phyloP scores from a whole-genome alignment of 2,888 invertebrate genomes.

The Hermodice carunculata region DNA sequence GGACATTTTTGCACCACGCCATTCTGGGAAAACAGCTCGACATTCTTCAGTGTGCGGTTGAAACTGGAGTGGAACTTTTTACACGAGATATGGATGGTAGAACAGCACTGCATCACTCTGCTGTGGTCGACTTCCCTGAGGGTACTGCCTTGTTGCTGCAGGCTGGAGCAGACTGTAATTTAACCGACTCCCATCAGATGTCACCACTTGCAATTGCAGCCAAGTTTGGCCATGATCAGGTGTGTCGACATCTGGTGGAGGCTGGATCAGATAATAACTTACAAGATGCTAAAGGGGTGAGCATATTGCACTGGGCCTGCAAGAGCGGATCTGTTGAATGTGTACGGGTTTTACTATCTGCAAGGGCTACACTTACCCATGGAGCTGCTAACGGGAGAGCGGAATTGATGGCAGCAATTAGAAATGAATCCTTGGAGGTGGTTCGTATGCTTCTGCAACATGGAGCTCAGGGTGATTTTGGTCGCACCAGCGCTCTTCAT shows the following conservation, averaged over 20 bases:
- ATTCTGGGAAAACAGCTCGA: not conserved
- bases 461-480: not conserved
- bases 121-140: conserved; percentile 10
- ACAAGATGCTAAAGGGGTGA: not conserved
- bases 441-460: not conserved
- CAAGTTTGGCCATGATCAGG: conserved; percentile 1
- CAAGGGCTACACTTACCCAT: too few species aligned
- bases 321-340: not conserved
- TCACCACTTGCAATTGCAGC: conserved; percentile 15
- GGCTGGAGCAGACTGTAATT: conserved; percentile 1
- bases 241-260: not conserved
- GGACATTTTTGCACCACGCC: conserved; percentile 8
- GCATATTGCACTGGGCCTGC: conserved; percentile 11
- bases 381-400: too few species aligned
- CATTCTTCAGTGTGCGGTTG: conserved; percentile 6
- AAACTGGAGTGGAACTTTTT: not conserved
- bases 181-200: conserved; percentile 16
- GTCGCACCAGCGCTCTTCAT: conserved; percentile 9
- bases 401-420: too few species aligned
- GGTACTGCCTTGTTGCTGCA: conserved; percentile 3
- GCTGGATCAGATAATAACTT: not conserved
- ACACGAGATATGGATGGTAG: conserved; percentile 28
- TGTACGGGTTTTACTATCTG: too few species aligned
- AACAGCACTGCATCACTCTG: conserved; percentile 41
- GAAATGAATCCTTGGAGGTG: too few species aligned